Conservation (phyloP, 2,888 invertebrate species). For the Malachius bipustulatus region DNA sequence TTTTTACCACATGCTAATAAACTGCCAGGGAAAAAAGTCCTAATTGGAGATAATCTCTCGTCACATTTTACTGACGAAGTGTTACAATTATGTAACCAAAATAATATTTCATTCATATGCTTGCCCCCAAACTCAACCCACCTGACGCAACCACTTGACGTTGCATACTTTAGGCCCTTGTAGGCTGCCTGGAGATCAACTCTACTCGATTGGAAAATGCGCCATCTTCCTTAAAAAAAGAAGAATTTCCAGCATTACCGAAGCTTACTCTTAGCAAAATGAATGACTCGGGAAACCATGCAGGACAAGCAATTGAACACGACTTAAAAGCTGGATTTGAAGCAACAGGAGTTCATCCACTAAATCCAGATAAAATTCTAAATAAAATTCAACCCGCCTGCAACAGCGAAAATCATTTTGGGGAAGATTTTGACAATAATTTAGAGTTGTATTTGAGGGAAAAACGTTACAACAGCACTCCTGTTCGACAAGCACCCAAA, state of each 20-base stretch:
- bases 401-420: conserved; percentile 1
- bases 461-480: conserved; percentile 15
- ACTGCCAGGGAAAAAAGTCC: conserved; percentile 14
- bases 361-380: conserved; percentile 1
- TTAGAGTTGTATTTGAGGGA: conserved; percentile 12
- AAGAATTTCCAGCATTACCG: too few species aligned
- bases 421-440: too few species aligned
- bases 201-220: neutral
- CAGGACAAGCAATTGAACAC: neutral
- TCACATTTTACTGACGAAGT: conserved; percentile 14
- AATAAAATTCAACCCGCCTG: neutral
- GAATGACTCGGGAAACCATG: neutral
- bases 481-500: conserved; percentile 12
- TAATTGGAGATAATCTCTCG: conserved; percentile 15
- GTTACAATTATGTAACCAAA: conserved; percentile 7
- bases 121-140: conserved; percentile 1
- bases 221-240: neutral
- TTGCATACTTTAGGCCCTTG: neutral
- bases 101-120: neutral
- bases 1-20: conserved; percentile 15
- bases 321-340: conserved; percentile 1
- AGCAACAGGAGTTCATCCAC: conserved; percentile 2
- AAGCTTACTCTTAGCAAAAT: too few species aligned
- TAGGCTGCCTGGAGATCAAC: neutral
- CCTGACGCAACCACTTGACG: conserved; percentile 1